A percentile compares a stretch with the other conserved stretches of the same genome.
Evolutionary conservation across 2,888 invertebrate species (phyloP).

Genomic region (Bombylius major): DNA sequence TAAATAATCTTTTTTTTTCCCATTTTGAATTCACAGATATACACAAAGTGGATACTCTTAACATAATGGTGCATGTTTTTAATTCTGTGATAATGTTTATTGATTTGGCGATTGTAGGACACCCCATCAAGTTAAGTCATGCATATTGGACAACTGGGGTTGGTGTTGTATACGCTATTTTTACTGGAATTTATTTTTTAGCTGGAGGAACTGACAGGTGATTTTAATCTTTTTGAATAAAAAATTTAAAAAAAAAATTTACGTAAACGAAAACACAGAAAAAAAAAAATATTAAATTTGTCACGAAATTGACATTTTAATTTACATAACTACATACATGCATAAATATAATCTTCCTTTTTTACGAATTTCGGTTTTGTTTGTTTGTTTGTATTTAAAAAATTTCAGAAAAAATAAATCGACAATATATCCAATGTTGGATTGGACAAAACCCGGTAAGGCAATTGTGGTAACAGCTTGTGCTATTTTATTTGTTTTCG

Average conservation of each 20-base stretch:
- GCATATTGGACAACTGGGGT: constrained; percentile 48
- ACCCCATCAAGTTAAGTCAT: constrained; percentile 47
- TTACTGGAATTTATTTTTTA: constrained; percentile 55
- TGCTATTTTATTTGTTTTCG: constrained; percentile 44
- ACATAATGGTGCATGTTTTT: constrained; percentile 39
- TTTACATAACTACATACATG: neutral
- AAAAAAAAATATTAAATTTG: neutral
- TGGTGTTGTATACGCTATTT: constrained; percentile 51
- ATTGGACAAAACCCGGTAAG: constrained; percentile 55
- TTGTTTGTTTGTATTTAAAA: neutral
- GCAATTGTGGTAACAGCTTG: constrained; percentile 46
- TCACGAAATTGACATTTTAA: neutral
- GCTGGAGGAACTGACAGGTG: constrained; percentile 59
- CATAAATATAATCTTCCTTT: no score
- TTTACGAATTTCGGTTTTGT: no score
- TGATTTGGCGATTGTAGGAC: constrained; percentile 56
- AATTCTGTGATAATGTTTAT: constrained; percentile 62
- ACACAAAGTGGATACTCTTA: constrained; percentile 34
- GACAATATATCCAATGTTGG: constrained; percentile 62
- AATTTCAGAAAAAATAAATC: constrained; percentile 42
- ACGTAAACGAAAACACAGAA: neutral
- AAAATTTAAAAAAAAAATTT: neutral
- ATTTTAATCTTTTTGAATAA: constrained; percentile 24
- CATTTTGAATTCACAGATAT: constrained; percentile 23
- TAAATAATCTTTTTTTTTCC: neutral